Conservation (phyloP, 2,888 invertebrate species). For the Drosophila macrospina region DNA sequence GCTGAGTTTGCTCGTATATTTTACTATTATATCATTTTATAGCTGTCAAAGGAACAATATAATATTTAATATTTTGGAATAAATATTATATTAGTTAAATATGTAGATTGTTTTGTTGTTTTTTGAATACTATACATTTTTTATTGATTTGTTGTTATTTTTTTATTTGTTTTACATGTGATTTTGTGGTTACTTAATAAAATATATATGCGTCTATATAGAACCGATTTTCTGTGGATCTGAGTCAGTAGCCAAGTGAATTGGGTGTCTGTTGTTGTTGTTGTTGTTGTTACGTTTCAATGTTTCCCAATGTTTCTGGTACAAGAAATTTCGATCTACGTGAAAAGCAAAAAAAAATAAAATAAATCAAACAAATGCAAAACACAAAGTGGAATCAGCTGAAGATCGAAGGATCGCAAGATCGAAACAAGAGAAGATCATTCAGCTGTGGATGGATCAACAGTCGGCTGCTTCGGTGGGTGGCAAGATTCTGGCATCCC, state of each 20-base stretch:
- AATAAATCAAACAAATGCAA: conserved; percentile 22
- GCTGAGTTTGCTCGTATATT: too few species aligned
- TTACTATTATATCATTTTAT: too few species aligned
- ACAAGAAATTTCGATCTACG: conserved; percentile 42
- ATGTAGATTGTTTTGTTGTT: too few species aligned
- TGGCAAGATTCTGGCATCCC: conserved; percentile 44
- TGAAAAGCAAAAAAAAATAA: conserved; percentile 6
- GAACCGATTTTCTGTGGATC: conserved; percentile 5
- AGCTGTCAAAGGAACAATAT: too few species aligned
- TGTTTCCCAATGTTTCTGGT: conserved; percentile 1
- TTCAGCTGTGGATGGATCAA: neutral
- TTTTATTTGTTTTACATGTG: conserved; percentile 7
- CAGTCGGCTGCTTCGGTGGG: conserved; percentile 28
- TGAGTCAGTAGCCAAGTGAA: neutral
- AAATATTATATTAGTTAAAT: too few species aligned
- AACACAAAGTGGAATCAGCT: neutral
- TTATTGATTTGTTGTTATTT: too few species aligned
- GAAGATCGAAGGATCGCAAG: neutral
- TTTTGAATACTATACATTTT: neutral
- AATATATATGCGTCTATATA: conserved; percentile 12
- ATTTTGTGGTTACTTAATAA: conserved; percentile 18
- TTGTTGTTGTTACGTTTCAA: neutral
- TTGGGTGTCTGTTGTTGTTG: neutral
- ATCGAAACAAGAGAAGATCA: too few species aligned
- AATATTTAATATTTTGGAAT: too few species aligned